These are phyloP conservation scores for Nyctalus aviator DNA, from an alignment of 2,797 vertebrate species.

Conservation along the genomic window DNA sequence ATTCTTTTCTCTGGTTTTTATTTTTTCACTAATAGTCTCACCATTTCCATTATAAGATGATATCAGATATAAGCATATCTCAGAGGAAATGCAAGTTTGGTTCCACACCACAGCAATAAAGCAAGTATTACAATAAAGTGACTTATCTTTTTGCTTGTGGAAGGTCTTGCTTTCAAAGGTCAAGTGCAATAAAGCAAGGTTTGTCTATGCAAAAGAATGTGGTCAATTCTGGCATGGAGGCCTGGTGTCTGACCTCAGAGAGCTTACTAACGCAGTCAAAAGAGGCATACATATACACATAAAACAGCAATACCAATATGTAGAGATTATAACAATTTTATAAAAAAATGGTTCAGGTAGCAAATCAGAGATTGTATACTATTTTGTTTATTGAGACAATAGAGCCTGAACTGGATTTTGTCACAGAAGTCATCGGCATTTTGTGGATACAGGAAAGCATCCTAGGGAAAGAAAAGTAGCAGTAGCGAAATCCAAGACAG, in stretches of 20 bases:
- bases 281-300: background rate
- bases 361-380: background rate
- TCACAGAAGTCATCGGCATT: slow-evolving; percentile 16
- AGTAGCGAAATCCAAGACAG: background rate
- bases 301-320: background rate
- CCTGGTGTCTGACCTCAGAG: background rate
- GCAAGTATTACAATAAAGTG: background rate
- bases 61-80: background rate
- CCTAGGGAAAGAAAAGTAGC: background rate
- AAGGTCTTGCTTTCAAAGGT: background rate
- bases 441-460: background rate
- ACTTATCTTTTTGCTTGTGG: background rate
- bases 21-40: background rate
- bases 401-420: background rate
- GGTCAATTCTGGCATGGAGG: background rate
- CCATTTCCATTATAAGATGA: background rate
- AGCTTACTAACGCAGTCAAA: background rate
- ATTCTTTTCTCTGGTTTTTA: slow-evolving; percentile 45
- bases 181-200: background rate
- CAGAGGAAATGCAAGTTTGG: background rate
- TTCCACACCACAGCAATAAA: background rate
- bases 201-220: background rate
- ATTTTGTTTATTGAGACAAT: background rate
- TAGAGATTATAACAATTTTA: background rate
- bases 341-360: background rate